Evolutionary conservation across 2,797 vertebrate genomes (phyloP).

Genomic region (Parauchenoglanis ngamensis): DNA sequence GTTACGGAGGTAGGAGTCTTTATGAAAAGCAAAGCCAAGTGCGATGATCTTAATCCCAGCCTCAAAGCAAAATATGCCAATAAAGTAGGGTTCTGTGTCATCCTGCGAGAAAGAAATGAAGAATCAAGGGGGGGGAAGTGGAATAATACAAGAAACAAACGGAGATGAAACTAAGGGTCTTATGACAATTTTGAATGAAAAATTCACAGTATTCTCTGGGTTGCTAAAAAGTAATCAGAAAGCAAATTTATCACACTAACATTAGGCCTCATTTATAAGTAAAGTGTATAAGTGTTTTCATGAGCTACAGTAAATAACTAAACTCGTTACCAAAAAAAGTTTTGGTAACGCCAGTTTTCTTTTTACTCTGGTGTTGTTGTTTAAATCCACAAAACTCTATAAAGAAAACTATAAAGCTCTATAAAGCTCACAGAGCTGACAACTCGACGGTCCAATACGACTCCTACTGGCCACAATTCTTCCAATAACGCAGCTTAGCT

Average conservation of each 20-base stretch:
- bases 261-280: neutral
- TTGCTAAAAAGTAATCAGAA: neutral
- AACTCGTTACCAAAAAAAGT: neutral
- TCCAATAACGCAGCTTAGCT: conserved; percentile 5
- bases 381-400: neutral
- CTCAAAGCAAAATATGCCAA: conserved; percentile 98
- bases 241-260: neutral
- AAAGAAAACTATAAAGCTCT: neutral
- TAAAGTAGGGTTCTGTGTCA: conserved; percentile 95
- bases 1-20: conserved; percentile 92
- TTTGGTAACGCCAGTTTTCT: neutral
- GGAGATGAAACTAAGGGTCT: neutral
- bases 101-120: conserved; percentile 76
- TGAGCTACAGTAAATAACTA: neutral
- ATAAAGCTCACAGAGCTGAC: neutral
- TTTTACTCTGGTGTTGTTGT: neutral
- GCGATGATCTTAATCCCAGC: conserved; percentile 97
- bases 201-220: neutral
- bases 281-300: neutral
- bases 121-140: neutral
- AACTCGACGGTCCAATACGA: no score
- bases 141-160: neutral
- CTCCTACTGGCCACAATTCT: neutral
- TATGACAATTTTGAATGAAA: neutral
- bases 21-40: conserved; percentile 93